Conservation (phyloP, 1,140 invertebrate genomes). For the honey bee (Apis mellifera) region Amel_HAv3.1 CM009937.2:9351501-9352000, state of each 20-base stretch:
- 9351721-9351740: background rate
- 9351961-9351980: background rate
- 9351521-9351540: background rate
- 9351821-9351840: constrained; percentile 25
- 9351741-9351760: background rate
- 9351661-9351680: background rate
- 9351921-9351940: background rate
- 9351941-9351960: background rate
- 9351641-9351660: constrained; percentile 3
- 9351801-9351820: constrained; percentile 26
- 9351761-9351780: background rate
- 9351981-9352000: background rate
- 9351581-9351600: background rate
- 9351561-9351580: background rate
- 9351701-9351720: background rate
- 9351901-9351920: background rate
- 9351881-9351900: constrained; percentile 16
- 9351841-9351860: constrained; percentile 33
- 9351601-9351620: background rate
- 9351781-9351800: constrained; percentile 36
- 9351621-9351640: background rate
- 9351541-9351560: background rate
- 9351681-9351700: background rate
- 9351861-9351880: background rate
- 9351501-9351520: background rate